Evolutionary conservation across 2,113 vertebrate species (phyloP).

Genomic region (Lonchura striata): DNA sequence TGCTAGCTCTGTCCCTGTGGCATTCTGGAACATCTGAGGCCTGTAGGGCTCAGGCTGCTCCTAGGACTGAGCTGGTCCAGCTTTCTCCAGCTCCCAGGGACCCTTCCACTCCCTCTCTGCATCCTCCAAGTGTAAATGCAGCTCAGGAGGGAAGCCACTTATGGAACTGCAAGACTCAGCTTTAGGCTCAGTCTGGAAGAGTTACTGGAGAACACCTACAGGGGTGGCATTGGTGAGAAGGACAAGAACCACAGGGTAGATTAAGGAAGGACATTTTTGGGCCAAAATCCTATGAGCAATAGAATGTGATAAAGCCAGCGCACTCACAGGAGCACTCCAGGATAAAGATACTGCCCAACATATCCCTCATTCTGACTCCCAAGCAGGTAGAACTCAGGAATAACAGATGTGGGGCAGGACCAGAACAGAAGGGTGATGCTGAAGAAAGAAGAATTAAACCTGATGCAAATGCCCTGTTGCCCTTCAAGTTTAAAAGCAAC

Average conservation of each 20-base stretch:
- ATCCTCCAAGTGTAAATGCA: not conserved
- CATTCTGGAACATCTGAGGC: not conserved
- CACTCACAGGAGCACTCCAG: not conserved
- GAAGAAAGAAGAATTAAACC: not conserved
- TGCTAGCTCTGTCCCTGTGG: rapidly evolving
- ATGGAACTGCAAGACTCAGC: not conserved
- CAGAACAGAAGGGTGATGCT: not conserved
- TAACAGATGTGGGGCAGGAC: not conserved
- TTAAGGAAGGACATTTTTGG: not conserved
- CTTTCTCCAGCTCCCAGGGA: not conserved
- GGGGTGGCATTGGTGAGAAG: not conserved
- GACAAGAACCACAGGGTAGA: rapidly evolving
- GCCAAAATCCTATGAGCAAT: not conserved
- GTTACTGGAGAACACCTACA: not conserved
- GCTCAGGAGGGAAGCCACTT: not conserved
- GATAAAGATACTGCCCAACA: not conserved
- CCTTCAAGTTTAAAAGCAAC: not conserved
- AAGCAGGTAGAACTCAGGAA: not conserved
- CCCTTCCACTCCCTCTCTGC: not conserved
- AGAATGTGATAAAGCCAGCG: not conserved
- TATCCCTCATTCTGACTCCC: not conserved
- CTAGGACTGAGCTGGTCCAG: not conserved
- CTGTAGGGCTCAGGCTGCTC: not conserved
- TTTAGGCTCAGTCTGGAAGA: not conserved
- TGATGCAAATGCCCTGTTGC: rapidly evolving